A percentile compares a stretch with the other conserved stretches of the same genome.
phyloP scores from a whole-genome alignment of 2,113 vertebrate species.

The Ictidomys tridecemlineatus region DNA sequence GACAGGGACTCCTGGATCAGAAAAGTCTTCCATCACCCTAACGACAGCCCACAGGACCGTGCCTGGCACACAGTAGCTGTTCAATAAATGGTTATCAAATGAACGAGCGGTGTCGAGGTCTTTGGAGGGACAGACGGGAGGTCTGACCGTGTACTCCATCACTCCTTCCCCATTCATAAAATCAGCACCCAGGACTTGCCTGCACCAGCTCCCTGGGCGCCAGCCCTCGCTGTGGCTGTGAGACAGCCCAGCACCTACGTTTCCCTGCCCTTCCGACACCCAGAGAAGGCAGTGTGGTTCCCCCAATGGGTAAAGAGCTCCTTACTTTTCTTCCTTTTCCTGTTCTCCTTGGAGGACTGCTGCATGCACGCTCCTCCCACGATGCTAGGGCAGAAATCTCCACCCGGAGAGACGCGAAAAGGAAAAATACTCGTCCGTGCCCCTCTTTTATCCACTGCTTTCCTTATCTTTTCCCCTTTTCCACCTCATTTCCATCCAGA shows the following conservation, averaged over 20 bases:
- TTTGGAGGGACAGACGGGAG: neutral
- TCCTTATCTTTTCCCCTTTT: neutral
- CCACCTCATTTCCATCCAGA: slow-evolving; percentile 51
- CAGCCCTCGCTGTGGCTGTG: neutral
- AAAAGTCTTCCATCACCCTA: neutral
- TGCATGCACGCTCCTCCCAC: slow-evolving; percentile 21
- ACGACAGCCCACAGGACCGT: neutral
- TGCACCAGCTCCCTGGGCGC: neutral
- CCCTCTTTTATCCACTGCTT: slow-evolving; percentile 9
- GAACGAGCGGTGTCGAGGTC: neutral
- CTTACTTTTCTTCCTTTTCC: neutral
- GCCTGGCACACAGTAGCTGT: neutral
- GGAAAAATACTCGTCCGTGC: neutral
- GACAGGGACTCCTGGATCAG: neutral
- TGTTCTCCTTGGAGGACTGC: neutral
- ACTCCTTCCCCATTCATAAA: neutral
- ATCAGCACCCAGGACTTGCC: neutral
- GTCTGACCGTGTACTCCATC: neutral
- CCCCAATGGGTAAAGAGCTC: neutral
- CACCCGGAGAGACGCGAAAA: neutral
- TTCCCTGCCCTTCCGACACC: neutral
- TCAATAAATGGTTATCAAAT: neutral
- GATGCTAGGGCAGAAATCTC: neutral
- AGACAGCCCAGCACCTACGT: neutral
- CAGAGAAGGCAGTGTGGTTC: neutral